Conservation (phyloP, 2,797 vertebrate species). For the Sorex maritimensis region DNA sequence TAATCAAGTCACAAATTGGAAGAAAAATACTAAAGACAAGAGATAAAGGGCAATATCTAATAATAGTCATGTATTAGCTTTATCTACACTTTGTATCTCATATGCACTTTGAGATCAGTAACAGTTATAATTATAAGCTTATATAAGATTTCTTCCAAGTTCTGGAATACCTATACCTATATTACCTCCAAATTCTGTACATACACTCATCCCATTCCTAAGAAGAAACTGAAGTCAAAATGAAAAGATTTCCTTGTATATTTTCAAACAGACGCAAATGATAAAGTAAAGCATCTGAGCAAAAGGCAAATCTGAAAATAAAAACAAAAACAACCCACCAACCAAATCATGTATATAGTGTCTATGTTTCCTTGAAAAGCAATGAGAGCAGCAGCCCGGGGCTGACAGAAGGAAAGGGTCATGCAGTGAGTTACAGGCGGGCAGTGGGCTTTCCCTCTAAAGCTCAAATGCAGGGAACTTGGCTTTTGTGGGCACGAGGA, state of each 20-base stretch:
- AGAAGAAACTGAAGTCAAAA: slow-evolving; percentile 65
- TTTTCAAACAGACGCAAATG: slow-evolving; percentile 78
- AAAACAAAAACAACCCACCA: background rate
- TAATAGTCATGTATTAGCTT: slow-evolving; percentile 4
- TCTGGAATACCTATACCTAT: slow-evolving; percentile 49
- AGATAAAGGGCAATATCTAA: background rate
- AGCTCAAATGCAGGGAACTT: slow-evolving; percentile 97
- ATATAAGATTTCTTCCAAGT: slow-evolving; percentile 75
- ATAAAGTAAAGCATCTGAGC: slow-evolving; percentile 31
- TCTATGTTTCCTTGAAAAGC: slow-evolving; percentile 72
- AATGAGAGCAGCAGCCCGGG: slow-evolving; percentile 29
- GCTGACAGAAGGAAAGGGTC: background rate
- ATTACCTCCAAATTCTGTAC: slow-evolving; percentile 78
- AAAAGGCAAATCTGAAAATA: slow-evolving; percentile 65
- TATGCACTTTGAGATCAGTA: slow-evolving; percentile 58
- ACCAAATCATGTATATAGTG: slow-evolving; percentile 62
- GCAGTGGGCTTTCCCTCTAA: slow-evolving; percentile 84
- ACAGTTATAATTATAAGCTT: slow-evolving; percentile 66
- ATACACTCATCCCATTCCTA: slow-evolving; percentile 42
- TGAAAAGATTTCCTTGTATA: slow-evolving; percentile 59
- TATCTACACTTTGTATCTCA: slow-evolving; percentile 64
- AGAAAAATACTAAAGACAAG: slow-evolving; percentile 36
- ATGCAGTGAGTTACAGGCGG: slow-evolving; percentile 69
- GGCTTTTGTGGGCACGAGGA: slow-evolving; percentile 95
- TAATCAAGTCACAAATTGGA: slow-evolving; percentile 19